phyloP scores from a whole-genome alignment of 2,888 invertebrate species.

The Coelinius sp. region DNA sequence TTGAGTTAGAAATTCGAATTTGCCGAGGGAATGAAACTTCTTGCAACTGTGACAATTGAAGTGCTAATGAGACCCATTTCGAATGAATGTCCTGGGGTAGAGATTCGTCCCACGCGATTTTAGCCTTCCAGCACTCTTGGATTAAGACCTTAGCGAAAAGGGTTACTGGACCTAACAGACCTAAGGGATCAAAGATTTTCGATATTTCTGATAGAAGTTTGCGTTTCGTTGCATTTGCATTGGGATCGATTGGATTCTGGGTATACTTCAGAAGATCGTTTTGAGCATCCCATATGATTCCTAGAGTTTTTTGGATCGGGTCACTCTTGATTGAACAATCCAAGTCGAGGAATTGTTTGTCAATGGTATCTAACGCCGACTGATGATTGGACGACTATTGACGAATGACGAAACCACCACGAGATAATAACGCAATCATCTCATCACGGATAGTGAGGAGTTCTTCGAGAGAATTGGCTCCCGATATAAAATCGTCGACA shows the following conservation, averaged over 20 bases:
- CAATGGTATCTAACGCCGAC: conserved; percentile 10
- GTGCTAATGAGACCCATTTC: no score
- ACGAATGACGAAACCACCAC: conserved; percentile 47
- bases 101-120: no score
- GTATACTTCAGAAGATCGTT: conserved; percentile 35
- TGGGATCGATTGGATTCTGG: not conserved
- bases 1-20: not conserved
- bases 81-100: no score
- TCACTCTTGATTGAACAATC: conserved; percentile 24
- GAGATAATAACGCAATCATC: conserved; percentile 44
- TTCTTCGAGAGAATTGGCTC: conserved; percentile 43
- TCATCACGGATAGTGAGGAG: conserved; percentile 42
- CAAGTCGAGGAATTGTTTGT: conserved; percentile 11
- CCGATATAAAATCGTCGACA: conserved; percentile 54
- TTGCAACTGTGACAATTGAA: conserved; percentile 38
- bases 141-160: conserved; percentile 41
- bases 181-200: conserved; percentile 40
- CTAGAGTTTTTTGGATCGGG: conserved; percentile 29
- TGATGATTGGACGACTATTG: conserved; percentile 50
- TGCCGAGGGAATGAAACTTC: conserved; percentile 45
- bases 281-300: conserved; percentile 38
- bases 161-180: conserved; percentile 43
- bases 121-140: conserved; percentile 41
- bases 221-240: not conserved
- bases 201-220: conserved; percentile 39